Evolutionary conservation across 2,113 vertebrate genomes (phyloP).

Genomic region (Nerophis ophidion): DNA sequence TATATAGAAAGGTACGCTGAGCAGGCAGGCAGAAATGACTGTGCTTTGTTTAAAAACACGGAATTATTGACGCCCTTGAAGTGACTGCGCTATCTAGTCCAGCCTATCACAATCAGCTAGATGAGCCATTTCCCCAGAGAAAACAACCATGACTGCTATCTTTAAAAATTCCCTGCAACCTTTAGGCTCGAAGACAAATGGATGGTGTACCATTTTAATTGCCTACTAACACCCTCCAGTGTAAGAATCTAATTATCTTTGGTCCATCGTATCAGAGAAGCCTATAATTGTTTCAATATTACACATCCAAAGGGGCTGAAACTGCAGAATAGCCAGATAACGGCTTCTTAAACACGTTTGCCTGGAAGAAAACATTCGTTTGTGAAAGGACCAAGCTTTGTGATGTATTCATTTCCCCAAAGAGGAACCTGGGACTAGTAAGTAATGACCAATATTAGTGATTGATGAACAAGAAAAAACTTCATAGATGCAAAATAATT

Average conservation of each 20-base stretch:
- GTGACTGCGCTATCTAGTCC: constrained; percentile 44
- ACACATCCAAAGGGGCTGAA: constrained; percentile 72
- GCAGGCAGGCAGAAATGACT: constrained; percentile 29
- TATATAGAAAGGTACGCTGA: constrained; percentile 54
- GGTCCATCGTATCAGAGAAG: constrained; percentile 73
- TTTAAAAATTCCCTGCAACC: constrained; percentile 61
- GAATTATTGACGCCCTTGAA: constrained; percentile 52
- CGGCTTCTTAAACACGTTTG: constrained; percentile 72
- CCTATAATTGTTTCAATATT: constrained; percentile 76
- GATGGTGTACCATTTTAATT: constrained; percentile 74
- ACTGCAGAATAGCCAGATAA: constrained; percentile 72
- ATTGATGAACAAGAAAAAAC: constrained; percentile 50
- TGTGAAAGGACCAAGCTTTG: constrained; percentile 51
- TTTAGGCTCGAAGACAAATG: constrained; percentile 74
- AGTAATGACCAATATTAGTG: constrained; percentile 1
- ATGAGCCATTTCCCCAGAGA: constrained; percentile 42
- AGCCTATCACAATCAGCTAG: constrained; percentile 35
- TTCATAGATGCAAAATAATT: constrained; percentile 28
- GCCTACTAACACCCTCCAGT: constrained; percentile 70
- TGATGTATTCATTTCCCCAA: constrained; percentile 63
- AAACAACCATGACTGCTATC: constrained; percentile 61
- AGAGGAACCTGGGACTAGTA: constrained; percentile 51
- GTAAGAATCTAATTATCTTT: constrained; percentile 77
- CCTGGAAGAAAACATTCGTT: constrained; percentile 62
- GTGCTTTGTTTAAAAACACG: constrained; percentile 44